Evolutionary conservation across 2,113 vertebrate genomes (phyloP).

Genomic region (Anguilla rostrata): DNA sequence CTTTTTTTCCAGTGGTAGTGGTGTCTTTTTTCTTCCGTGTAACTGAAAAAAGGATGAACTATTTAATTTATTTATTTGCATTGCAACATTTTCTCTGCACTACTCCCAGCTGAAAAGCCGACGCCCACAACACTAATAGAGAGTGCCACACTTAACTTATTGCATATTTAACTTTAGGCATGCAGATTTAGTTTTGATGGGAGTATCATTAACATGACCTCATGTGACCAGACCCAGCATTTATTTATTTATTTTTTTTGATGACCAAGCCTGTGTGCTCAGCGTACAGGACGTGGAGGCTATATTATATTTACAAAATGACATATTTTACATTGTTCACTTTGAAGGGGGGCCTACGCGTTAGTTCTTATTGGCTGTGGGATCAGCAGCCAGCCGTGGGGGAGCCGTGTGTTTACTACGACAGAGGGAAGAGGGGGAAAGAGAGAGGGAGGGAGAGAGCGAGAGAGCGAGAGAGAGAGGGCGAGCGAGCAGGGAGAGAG

Average conservation of each 20-base stretch:
- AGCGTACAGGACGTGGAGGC: neutral
- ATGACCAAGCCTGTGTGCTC: neutral
- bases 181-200: neutral
- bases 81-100: neutral
- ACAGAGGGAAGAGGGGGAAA: constrained; percentile 56
- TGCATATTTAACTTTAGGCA: neutral
- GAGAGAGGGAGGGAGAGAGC: constrained; percentile 21
- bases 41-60: neutral
- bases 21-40: neutral
- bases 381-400: constrained; percentile 70
- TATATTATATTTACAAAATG: neutral
- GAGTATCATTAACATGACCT: neutral
- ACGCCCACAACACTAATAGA: neutral
- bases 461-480: constrained; percentile 51
- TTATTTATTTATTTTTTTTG: neutral
- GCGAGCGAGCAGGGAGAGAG: constrained; percentile 59
- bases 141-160: neutral
- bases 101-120: neutral
- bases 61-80: neutral
- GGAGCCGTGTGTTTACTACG: constrained; percentile 76
- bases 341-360: constrained; percentile 34
- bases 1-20: neutral
- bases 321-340: neutral
- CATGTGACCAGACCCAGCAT: neutral
- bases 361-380: constrained; percentile 59